A percentile compares a stretch with the other conserved stretches of the same genome.
phyloP scores from a whole-genome alignment of 2,888 invertebrate species.

The Dendrolimus houi region DNA sequence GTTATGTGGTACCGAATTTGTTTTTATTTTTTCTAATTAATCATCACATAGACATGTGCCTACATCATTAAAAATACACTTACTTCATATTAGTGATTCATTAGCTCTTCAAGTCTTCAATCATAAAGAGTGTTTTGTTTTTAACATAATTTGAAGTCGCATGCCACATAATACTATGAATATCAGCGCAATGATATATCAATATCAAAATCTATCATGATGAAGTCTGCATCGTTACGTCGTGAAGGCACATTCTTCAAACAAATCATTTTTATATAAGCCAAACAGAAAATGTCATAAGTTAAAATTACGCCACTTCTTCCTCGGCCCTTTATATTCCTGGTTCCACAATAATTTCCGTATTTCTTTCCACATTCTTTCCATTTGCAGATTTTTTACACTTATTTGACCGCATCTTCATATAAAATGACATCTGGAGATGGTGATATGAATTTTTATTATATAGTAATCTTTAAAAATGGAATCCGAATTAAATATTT shows the following conservation, averaged over 20 bases:
- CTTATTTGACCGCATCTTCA: no score
- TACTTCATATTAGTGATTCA: conserved; percentile 2
- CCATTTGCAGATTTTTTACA: no score
- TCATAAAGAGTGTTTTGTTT: conserved; percentile 14
- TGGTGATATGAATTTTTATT: no score
- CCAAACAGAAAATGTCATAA: no score
- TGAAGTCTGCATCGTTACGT: conserved; percentile 61
- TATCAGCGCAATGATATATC: conserved; percentile 51
- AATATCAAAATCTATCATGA: conserved; percentile 39
- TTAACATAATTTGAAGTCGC: conserved; percentile 36
- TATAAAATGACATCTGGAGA: no score
- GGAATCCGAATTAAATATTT: no score
- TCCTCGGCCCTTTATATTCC: no score
- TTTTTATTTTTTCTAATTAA: conserved; percentile 18
- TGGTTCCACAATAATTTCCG: no score
- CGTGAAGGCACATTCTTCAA: conserved; percentile 38
- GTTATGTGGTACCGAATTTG: conserved; percentile 61
- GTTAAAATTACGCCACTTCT: no score
- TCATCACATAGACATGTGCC: neutral
- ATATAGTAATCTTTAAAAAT: no score
- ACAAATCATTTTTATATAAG: no score
- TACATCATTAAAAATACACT: conserved; percentile 2
- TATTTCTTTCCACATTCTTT: no score
- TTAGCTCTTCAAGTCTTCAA: conserved; percentile 10
- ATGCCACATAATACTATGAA: conserved; percentile 74